These are phyloP conservation scores for Lobophora halterata DNA, from an alignment of 2,888 invertebrate species.

Conservation along the genomic window DNA sequence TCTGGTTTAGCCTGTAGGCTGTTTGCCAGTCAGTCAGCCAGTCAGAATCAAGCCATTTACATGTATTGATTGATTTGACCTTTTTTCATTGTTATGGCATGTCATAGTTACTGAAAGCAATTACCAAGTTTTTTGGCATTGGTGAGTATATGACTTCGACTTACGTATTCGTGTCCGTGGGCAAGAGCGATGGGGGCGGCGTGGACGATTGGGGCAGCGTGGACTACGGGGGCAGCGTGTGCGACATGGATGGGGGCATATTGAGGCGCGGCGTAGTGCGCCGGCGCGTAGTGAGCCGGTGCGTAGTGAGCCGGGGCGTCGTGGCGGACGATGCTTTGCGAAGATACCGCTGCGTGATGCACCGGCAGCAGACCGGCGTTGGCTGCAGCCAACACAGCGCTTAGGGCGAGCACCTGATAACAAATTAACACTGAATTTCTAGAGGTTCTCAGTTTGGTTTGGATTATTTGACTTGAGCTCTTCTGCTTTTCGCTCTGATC, in stretches of 20 bases:
- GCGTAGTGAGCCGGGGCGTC: slow-evolving; percentile 64
- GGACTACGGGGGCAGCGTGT: slow-evolving; percentile 56
- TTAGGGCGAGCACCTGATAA: slow-evolving; percentile 64
- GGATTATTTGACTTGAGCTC: too few species aligned
- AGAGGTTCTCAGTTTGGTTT: too few species aligned
- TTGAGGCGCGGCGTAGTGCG: slow-evolving; percentile 50
- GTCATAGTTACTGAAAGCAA: too few species aligned
- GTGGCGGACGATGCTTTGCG: slow-evolving; percentile 74
- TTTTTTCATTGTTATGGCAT: too few species aligned
- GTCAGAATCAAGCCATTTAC: too few species aligned
- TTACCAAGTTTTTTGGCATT: too few species aligned
- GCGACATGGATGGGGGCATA: slow-evolving; percentile 44
- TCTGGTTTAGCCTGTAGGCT: too few species aligned
- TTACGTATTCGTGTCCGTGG: slow-evolving; percentile 62
- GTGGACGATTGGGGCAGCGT: slow-evolving; percentile 57
- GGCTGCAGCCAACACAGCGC: slow-evolving; percentile 74
- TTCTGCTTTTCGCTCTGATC: too few species aligned
- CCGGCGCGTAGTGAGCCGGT: slow-evolving; percentile 52
- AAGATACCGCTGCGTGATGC: slow-evolving; percentile 74
- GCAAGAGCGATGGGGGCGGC: slow-evolving; percentile 52
- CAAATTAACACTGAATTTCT: too few species aligned
- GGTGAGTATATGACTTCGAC: too few species aligned
- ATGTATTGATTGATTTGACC: too few species aligned
- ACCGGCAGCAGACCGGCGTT: slow-evolving; percentile 77
- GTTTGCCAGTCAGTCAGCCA: too few species aligned